Conservation (phyloP, 2,888 invertebrate genomes). For the Drosophila recens region DNA sequence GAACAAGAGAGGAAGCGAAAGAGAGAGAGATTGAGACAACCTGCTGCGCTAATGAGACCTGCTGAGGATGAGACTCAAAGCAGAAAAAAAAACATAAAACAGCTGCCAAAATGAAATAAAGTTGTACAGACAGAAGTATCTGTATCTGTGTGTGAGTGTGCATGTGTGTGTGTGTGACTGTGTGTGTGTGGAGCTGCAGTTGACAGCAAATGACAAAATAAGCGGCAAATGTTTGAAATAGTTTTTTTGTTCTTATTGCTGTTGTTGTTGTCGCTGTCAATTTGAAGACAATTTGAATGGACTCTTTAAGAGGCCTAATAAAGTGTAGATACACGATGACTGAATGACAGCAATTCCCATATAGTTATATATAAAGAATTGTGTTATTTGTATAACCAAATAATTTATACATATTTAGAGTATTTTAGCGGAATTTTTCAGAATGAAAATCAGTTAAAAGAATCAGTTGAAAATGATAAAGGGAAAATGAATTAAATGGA, state of each 20-base stretch:
- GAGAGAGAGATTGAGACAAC: conserved; percentile 46
- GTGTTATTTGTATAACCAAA: background rate
- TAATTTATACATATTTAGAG: too few relatives aligned
- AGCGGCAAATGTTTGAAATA: conserved; percentile 73
- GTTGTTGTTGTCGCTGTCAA: conserved; percentile 59
- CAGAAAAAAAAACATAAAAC: conserved; percentile 40
- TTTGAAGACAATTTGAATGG: conserved; percentile 43
- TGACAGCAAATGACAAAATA: conserved; percentile 78
- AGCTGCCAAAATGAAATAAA: conserved; percentile 75
- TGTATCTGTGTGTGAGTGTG: conserved; percentile 34
- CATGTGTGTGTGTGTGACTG: conserved; percentile 9
- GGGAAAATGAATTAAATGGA: too few relatives aligned
- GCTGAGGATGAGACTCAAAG: conserved; percentile 53
- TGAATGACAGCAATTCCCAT: conserved; percentile 5
- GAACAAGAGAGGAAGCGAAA: conserved; percentile 15
- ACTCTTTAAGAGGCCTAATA: conserved; percentile 29
- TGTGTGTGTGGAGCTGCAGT: conserved; percentile 53
- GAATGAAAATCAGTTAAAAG: background rate
- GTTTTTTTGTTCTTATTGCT: conserved; percentile 51
- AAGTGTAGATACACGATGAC: conserved; percentile 17
- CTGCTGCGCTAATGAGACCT: conserved; percentile 79
- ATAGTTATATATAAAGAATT: background rate
- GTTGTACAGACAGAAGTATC: conserved; percentile 55
- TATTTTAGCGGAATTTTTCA: too few relatives aligned
- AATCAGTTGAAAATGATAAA: background rate